Base-by-base conservation (phyloP, 2,113 vertebrate genomes). In the Dromas ardeola region DNA sequence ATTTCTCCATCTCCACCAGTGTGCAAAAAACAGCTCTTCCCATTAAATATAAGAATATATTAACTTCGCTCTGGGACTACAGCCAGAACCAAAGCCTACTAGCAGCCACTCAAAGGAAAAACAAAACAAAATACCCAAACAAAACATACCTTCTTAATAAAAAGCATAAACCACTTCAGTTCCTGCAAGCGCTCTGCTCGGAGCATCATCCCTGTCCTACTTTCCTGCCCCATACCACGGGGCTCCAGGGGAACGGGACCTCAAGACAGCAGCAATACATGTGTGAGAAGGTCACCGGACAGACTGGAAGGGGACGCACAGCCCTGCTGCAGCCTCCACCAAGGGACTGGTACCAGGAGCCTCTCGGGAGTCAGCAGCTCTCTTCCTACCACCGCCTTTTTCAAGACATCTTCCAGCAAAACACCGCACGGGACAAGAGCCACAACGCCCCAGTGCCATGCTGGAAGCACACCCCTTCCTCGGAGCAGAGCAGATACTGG, bases 371-470 rank as follows among this genome's bases (percentile, higher is more conserved):
- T 12, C 70, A 59, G 69, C 91, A 76, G 73, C 27, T 45, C 32
- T 23, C 47, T 66, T 38, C 77, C 59, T 55, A n/a, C 77, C 62
- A 21, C 63, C 1, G 0, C 27, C 36, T 65, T n/a, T 45, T 65
- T 26, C 5, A 17, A 70, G 74, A 59, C 79, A 53, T 38, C 52
- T 80, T 63, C 74, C 66, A 76, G 78, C 50, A 70, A 56, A 91
- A 78, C 45, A 42, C 32, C 5, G 1, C 7, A 5, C 4, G 59
- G 50, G 55, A 73, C 53, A 55, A n/a, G 55, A 34, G 22, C 49
- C 78, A 11, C 1, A 1, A 45, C 52, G 62, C 30, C 36, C 53
- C 26, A 2, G 26, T 3, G 1, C 32, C 0, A 1, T 18, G 38
- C 69, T 62, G 80, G 53, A 43, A 67, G 19, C n/a, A 15, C 3